Evolutionary conservation across 2,888 invertebrate genomes (phyloP).

Genomic region (Apocheima hispidaria): DNA sequence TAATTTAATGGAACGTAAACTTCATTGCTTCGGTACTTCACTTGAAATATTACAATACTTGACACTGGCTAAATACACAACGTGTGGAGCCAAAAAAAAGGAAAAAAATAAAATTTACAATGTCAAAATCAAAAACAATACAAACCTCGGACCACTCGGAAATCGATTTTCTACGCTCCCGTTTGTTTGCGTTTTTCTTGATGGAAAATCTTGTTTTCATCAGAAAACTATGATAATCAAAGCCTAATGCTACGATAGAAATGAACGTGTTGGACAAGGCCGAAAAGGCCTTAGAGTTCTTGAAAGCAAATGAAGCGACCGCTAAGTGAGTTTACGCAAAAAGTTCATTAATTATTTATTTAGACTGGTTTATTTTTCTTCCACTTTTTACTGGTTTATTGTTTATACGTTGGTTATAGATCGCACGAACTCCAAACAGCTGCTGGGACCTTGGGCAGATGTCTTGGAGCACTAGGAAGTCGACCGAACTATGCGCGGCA

Average conservation of each 20-base stretch:
- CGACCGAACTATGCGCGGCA: conserved; percentile 76
- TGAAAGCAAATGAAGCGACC: conserved; percentile 72
- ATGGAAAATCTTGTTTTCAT: conserved; percentile 51
- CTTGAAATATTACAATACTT: too few species aligned
- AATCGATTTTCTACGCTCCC: conserved; percentile 37
- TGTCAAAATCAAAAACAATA: conserved; percentile 11
- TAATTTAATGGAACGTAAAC: too few species aligned
- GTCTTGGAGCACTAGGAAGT: conserved; percentile 76
- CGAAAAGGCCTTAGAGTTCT: conserved; percentile 78
- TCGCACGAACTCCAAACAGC: conserved; percentile 78
- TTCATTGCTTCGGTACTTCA: too few species aligned
- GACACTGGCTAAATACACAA: too few species aligned
- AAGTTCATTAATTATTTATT: background rate
- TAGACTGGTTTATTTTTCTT: conserved; percentile 8
- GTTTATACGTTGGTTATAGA: conserved; percentile 58
- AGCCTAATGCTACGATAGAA: conserved; percentile 52
- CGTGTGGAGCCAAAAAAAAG: too few species aligned
- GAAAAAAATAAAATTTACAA: background rate
- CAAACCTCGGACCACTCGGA: conserved; percentile 2
- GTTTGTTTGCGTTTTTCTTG: conserved; percentile 63
- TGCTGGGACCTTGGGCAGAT: conserved; percentile 77
- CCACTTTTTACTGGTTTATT: background rate
- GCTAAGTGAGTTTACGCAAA: conserved; percentile 65
- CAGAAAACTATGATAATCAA: conserved; percentile 52
- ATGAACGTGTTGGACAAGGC: conserved; percentile 83